These are phyloP conservation scores for Pardosa pseudoannulata DNA, from an alignment of 2,888 invertebrate genomes.

Conservation along the genomic window DNA sequence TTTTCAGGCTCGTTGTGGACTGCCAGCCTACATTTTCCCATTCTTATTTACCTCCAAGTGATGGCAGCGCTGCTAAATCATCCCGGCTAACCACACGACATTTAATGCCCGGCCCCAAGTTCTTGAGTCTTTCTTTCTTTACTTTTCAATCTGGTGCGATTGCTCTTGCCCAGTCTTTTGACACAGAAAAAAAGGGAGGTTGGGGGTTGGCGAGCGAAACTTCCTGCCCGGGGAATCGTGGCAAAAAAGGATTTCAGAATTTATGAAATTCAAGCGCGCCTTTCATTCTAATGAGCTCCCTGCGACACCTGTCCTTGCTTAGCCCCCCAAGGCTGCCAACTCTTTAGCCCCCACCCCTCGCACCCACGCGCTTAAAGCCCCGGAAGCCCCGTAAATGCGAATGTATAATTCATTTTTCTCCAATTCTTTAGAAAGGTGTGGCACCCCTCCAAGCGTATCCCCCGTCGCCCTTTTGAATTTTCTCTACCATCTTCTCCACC, in stretches of 20 bases:
- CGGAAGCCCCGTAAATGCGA: constrained; percentile 57
- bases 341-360: constrained; percentile 33
- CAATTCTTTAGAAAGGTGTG: constrained; percentile 71
- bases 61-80: no score
- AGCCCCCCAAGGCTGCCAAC: constrained; percentile 22
- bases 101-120: no score
- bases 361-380: constrained; percentile 36
- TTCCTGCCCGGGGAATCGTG: constrained; percentile 4
- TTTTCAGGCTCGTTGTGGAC: no score
- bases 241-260: constrained; percentile 37
- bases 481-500: constrained; percentile 40
- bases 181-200: neutral
- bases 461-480: constrained; percentile 38
- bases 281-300: constrained; percentile 68
- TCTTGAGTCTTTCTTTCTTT: no score
- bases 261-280: constrained; percentile 68
- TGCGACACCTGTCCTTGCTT: constrained; percentile 68
- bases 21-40: no score
- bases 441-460: constrained; percentile 35
- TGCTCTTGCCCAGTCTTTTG: neutral
- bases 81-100: no score
- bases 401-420: constrained; percentile 72
- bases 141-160: neutral
- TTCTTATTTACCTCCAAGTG: no score
- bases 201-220: neutral